These are phyloP conservation scores for Prunella fulvescens DNA, from an alignment of 2,113 vertebrate species.

Conservation along the genomic window DNA sequence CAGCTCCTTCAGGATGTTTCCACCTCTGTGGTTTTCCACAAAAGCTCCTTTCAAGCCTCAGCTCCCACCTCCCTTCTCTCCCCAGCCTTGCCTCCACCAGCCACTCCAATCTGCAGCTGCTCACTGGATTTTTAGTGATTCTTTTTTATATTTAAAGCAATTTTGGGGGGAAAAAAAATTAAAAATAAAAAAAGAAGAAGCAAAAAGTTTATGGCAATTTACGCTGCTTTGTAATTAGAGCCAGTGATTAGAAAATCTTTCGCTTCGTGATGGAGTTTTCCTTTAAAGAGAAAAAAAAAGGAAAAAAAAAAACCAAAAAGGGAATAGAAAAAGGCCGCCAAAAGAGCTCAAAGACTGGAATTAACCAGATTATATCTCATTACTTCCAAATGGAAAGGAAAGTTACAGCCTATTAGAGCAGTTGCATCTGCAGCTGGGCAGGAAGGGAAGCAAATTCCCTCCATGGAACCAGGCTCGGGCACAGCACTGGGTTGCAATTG, in stretches of 20 bases:
- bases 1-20: background rate
- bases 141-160: conserved; percentile 50
- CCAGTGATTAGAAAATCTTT: conserved; percentile 63
- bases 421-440: conserved; percentile 63
- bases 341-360: conserved; percentile 69
- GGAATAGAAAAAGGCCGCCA: conserved; percentile 50
- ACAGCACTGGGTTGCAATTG: background rate
- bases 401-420: conserved; percentile 50
- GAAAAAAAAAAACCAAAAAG: background rate
- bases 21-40: background rate
- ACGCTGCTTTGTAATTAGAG: conserved; percentile 67
- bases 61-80: background rate
- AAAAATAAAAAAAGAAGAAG: background rate
- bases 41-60: background rate
- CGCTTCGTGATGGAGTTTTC: conserved; percentile 3
- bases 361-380: conserved; percentile 74
- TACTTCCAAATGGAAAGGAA: conserved; percentile 66
- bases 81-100: background rate
- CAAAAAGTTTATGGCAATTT: conserved; percentile 55
- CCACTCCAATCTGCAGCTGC: conserved; percentile 49
- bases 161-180: background rate
- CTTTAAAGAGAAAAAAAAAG: conserved; percentile 17
- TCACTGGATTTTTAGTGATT: conserved; percentile 52
- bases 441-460: conserved; percentile 19
- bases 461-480: background rate